Conservation (phyloP, 2,113 vertebrate genomes). For the Boleophthalmus pectinirostris region DNA sequence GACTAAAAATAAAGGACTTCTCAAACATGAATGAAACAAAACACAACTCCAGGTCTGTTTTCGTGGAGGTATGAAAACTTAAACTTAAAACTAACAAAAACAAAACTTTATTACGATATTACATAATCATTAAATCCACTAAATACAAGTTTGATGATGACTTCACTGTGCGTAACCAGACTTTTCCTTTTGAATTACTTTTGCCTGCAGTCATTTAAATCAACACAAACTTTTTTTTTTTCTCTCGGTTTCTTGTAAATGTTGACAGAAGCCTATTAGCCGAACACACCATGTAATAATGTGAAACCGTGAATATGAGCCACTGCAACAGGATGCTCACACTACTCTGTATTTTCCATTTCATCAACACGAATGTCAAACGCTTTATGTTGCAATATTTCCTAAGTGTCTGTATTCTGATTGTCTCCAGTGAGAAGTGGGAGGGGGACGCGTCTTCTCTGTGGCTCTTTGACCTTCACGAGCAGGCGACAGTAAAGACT, state of each 20-base stretch:
- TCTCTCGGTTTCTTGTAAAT: background rate
- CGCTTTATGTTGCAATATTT: constrained; percentile 29
- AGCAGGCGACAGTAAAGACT: constrained; percentile 4
- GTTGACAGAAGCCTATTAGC: background rate
- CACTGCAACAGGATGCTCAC: background rate
- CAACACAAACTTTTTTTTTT: background rate
- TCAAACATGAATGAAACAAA: no score
- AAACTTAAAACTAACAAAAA: no score
- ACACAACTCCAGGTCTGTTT: no score
- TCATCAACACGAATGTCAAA: background rate
- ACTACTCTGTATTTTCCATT: background rate
- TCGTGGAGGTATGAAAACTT: no score
- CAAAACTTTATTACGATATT: background rate
- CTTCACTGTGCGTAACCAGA: background rate
- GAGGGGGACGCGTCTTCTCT: constrained; percentile 21
- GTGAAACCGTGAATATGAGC: background rate
- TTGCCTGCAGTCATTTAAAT: background rate
- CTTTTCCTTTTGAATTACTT: background rate
- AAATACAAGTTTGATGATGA: background rate
- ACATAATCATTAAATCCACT: background rate
- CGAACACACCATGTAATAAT: background rate
- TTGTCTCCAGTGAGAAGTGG: constrained; percentile 28
- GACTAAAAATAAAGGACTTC: no score
- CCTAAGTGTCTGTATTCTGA: background rate
- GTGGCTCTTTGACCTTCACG: constrained; percentile 28